A percentile compares a stretch with the other conserved stretches of the same genome.
Conservation (phyloP, 2,113 vertebrate species). For the Tinamus guttatus region DNA sequence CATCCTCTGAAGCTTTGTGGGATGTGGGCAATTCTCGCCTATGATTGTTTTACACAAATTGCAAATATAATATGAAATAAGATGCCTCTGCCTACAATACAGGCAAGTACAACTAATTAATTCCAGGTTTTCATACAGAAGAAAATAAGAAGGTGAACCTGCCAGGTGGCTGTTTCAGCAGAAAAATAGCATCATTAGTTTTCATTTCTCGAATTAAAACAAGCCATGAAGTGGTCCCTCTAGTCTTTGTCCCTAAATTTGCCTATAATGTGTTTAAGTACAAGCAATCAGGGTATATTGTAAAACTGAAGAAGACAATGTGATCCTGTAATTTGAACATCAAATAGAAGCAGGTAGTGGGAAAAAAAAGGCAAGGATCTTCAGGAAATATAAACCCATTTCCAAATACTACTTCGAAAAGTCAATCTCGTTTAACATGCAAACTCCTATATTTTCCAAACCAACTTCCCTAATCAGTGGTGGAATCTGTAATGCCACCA, state of each 20-base stretch:
- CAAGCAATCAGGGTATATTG: not conserved
- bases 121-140: not conserved
- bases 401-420: not conserved
- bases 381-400: not conserved
- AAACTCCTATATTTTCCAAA: not conserved
- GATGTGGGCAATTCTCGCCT: not conserved
- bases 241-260: not conserved
- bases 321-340: not conserved
- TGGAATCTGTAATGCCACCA: not conserved
- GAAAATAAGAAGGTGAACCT: not conserved
- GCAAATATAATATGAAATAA: not conserved
- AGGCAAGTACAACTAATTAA: not conserved
- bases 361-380: fast-evolving
- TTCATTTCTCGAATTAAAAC: constrained; percentile 10
- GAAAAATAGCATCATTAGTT: not conserved
- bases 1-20: no score
- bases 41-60: not conserved
- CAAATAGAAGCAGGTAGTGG: not conserved
- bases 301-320: not conserved
- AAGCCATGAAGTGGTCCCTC: not conserved
- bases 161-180: not conserved
- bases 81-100: not conserved
- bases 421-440: not conserved
- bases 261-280: not conserved
- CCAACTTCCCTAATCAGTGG: not conserved